Conservation (phyloP, 2,113 vertebrate genomes). For the Dissostichus mawsoni region DNA sequence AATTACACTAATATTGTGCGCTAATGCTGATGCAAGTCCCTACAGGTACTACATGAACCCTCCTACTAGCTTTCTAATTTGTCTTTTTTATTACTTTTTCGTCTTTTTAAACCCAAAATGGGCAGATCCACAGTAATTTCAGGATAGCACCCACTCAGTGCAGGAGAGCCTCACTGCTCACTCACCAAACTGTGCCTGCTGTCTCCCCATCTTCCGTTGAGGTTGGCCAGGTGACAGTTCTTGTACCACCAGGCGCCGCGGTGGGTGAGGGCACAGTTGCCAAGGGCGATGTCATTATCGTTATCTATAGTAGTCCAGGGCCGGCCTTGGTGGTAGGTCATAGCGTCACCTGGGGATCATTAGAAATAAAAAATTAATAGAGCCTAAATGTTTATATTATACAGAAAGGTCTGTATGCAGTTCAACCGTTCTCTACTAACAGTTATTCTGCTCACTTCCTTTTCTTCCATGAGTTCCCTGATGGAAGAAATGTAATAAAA, state of each 20-base stretch:
- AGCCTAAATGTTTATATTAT: not conserved
- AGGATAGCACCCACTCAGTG: not conserved
- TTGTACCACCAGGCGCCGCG: slow-evolving; percentile 91
- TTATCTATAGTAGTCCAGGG: slow-evolving; percentile 89
- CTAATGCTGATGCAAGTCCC: not conserved
- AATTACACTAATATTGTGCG: not conserved
- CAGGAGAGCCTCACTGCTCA: not conserved
- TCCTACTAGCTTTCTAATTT: not conserved
- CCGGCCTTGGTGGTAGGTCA: slow-evolving; percentile 90
- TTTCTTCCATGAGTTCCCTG: slow-evolving; percentile 29
- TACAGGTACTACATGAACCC: not conserved
- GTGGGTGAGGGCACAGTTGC: slow-evolving; percentile 90
- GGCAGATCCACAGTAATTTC: not conserved
- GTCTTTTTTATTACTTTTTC: not conserved
- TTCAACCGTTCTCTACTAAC: not conserved
- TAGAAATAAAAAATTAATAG: not conserved
- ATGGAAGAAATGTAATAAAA: slow-evolving; percentile 35
- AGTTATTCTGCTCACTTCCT: not conserved
- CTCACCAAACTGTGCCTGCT: slow-evolving; percentile 90
- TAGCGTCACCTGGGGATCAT: slow-evolving; percentile 86
- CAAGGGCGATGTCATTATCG: slow-evolving; percentile 91
- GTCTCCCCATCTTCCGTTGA: slow-evolving; percentile 88
- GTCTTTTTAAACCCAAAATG: not conserved
- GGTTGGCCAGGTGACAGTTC: slow-evolving; percentile 93
- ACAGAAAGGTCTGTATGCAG: not conserved